A percentile compares a stretch with the other conserved stretches of the same genome.
phyloP scores from a whole-genome alignment of 2,888 invertebrate species.

The Caprella mutica region DNA sequence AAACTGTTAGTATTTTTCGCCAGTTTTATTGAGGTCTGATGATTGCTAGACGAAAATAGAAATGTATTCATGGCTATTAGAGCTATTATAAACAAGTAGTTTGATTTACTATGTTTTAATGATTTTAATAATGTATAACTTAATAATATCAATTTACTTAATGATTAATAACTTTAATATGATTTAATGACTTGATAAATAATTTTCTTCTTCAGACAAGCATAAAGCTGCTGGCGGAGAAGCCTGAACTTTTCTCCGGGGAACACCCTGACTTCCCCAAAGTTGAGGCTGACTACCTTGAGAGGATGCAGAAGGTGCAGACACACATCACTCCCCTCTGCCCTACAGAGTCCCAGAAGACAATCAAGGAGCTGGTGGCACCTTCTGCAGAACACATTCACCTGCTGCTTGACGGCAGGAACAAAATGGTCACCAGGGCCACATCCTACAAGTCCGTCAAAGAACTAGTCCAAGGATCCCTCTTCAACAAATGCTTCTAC shows the following conservation, averaged over 20 bases:
- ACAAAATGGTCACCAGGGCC: slow-evolving; percentile 6
- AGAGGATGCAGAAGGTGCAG: slow-evolving; percentile 6
- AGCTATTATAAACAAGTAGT: no score
- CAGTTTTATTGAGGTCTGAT: no score
- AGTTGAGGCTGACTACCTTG: no score
- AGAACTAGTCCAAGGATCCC: background rate
- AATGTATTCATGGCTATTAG: no score
- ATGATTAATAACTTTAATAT: no score
- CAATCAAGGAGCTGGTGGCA: background rate
- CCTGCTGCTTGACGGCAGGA: slow-evolving; percentile 6
- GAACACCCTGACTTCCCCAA: background rate
- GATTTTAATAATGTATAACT: no score
- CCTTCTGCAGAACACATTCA: slow-evolving; percentile 5
- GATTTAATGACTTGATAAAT: no score
- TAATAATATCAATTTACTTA: no score
- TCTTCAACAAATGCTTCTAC: background rate
- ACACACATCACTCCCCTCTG: slow-evolving; percentile 2
- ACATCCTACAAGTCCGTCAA: background rate
- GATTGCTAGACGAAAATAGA: no score
- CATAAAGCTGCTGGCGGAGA: background rate
- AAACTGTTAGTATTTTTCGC: no score
- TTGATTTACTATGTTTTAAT: no score
- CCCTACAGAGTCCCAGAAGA: background rate
- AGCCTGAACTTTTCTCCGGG: background rate
- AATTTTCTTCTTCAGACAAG: background rate